These are phyloP conservation scores for Sinella curviseta DNA, from an alignment of 1,140 invertebrate species.

Conservation along the genomic window DNA sequence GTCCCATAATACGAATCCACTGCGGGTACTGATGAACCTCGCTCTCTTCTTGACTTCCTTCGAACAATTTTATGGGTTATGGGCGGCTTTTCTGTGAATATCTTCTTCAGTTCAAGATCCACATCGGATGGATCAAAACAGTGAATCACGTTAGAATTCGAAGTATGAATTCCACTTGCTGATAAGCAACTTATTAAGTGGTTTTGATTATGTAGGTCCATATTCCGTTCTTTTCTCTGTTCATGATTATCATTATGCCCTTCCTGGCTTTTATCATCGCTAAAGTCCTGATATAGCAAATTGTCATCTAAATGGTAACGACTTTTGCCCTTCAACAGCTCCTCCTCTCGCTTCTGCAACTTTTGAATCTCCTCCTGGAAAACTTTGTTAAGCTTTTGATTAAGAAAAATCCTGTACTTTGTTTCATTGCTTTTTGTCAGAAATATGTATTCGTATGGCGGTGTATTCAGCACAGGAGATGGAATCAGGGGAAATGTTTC, in stretches of 20 bases:
- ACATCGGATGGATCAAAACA: constrained; percentile 37
- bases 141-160: background rate
- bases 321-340: too few relatives aligned
- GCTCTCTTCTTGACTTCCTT: constrained; percentile 27
- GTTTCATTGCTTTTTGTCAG: constrained; percentile 29
- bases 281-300: background rate
- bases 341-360: background rate
- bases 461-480: constrained; percentile 30
- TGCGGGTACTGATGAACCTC: constrained; percentile 38
- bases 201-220: background rate
- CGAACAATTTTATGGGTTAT: constrained; percentile 36
- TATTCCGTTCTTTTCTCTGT: too few relatives aligned
- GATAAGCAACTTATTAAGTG: background rate
- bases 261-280: background rate
- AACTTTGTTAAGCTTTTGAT: constrained; percentile 23
- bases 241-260: too few relatives aligned
- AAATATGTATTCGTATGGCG: constrained; percentile 38
- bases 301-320: too few relatives aligned
- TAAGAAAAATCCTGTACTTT: constrained; percentile 27
- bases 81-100: constrained; percentile 33
- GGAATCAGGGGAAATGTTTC: constrained; percentile 11
- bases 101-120: constrained; percentile 36
- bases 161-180: background rate
- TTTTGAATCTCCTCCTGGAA: constrained; percentile 19
- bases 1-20: constrained; percentile 42